Evolutionary conservation across 2,113 vertebrate genomes (phyloP), one percentile per base, ranked within the genome.

Genomic region (Pavo muticus): DNA sequence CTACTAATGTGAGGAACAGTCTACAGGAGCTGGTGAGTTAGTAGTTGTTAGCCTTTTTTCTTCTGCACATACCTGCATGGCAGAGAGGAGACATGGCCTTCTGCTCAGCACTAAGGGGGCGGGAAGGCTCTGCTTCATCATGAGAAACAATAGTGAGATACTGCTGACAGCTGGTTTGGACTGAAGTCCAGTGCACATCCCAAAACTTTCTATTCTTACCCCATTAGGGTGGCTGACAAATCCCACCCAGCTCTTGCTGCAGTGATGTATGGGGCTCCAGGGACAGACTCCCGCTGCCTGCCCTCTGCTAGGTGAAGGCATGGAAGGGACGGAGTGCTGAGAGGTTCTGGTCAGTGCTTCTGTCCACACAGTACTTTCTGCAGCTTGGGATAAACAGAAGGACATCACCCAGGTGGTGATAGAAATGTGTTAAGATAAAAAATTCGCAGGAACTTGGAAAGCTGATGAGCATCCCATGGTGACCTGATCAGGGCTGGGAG

Each of bases 241-340:
- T 47, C 30, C 54, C 29, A 5, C 25, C 7, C 29, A 64, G 57
- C 30, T 45, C 50, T 50, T 84, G 40, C 32, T 67, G 32, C 45
- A 56, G 6, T 9, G 5, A 17, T 10, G 15, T 24, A 7, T 5
- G 18, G 56, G 29, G 52, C 73, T 90, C 68, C 3, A 9, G 27
- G 32, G 23, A 27, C 2, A 1, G 45, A 37, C 44, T 12, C 35
- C 8, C 1, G 16, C 1, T 48, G 5, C 23, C 35, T 57, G 54
- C 21, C 73, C 17, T 63, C 20, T 72, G 1, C 50, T 27, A 30
- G 29, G 19, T 47, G 68, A 3, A 57, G 56, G 39, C 47, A 14
- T 19, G 3, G 3, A 27, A 35, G 40, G 39, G 30, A 65, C 23
- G 10, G 13, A 18, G 19, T 16, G 32, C 29, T 35, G 44, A 24